These are phyloP conservation scores for Cyprinodon diabolis DNA, from an alignment of 2,797 vertebrate species.

Conservation along the genomic window DNA sequence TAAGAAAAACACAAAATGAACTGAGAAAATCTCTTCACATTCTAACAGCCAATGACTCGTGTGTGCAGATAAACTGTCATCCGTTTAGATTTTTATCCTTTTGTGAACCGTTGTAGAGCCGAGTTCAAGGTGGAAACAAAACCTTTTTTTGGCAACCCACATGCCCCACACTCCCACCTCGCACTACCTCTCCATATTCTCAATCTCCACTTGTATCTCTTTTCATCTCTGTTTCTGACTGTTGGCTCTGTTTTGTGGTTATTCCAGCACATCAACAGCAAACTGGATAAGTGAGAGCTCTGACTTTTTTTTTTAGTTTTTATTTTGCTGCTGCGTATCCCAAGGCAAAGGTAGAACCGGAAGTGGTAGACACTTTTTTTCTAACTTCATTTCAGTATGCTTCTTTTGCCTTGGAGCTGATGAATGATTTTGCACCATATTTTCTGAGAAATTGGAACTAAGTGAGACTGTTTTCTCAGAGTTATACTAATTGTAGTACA, in stretches of 20 bases:
- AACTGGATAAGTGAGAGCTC: slow-evolving; percentile 64
- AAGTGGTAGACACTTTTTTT: slow-evolving; percentile 54
- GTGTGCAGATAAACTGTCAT: slow-evolving; percentile 25
- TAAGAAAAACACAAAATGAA: slow-evolving; percentile 4
- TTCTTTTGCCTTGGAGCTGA: slow-evolving; percentile 25
- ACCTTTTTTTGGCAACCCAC: slow-evolving; percentile 58
- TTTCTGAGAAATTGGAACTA: background rate
- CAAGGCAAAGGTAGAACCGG: slow-evolving; percentile 47
- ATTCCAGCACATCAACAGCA: slow-evolving; percentile 63
- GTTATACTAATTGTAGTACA: background rate
- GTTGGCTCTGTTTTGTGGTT: slow-evolving; percentile 69
- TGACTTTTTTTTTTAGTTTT: slow-evolving; percentile 27
- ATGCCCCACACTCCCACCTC: slow-evolving; percentile 25
- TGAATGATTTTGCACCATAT: slow-evolving; percentile 10
- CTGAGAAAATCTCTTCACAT: background rate
- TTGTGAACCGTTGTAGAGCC: slow-evolving; percentile 37
- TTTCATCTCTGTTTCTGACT: slow-evolving; percentile 59
- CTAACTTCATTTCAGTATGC: background rate
- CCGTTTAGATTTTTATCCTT: slow-evolving; percentile 38
- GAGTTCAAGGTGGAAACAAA: slow-evolving; percentile 65
- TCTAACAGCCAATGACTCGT: slow-evolving; percentile 12
- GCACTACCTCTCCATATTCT: slow-evolving; percentile 9
- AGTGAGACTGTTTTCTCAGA: background rate
- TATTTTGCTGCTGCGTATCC: slow-evolving; percentile 47
- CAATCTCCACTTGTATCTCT: slow-evolving; percentile 59